A percentile compares a stretch with the other conserved stretches of the same genome.
Evolutionary conservation across 2,797 vertebrate genomes (phyloP).

Genomic region (Silurus lanzhouensis): DNA sequence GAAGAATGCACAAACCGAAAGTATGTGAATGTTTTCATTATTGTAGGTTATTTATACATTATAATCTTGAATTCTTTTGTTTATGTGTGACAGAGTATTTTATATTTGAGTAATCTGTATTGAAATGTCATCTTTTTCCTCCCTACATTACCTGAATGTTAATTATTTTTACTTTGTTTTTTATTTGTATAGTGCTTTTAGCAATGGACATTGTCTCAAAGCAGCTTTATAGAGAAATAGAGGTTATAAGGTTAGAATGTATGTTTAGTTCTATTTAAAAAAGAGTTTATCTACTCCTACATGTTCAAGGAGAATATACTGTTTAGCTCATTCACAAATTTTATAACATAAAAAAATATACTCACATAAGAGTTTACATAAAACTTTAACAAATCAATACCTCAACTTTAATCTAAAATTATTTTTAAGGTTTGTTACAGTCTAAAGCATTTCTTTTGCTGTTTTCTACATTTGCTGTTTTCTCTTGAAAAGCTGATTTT

Average conservation of each 20-base stretch:
- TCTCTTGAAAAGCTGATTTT: no score
- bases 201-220: no score
- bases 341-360: not conserved
- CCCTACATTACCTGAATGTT: no score
- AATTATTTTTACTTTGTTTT: no score
- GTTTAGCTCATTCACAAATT: not conserved
- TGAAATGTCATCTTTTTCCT: not conserved
- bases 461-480: no score
- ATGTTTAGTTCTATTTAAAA: no score
- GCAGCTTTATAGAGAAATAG: no score
- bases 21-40: not conserved
- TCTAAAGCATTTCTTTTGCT: not conserved
- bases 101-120: not conserved
- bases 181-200: no score
- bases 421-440: not conserved
- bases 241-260: no score
- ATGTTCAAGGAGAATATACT: no score
- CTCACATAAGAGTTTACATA: no score
- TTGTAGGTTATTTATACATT: not conserved
- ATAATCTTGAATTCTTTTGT: not conserved
- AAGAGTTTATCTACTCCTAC: no score
- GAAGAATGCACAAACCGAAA: not conserved
- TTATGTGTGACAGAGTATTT: not conserved
- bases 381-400: not conserved
- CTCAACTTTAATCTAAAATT: not conserved